phyloP scores from a whole-genome alignment of 30 jellyfish, hydroid and myxozoan genomes.

The Chironex yamaguchii region DNA sequence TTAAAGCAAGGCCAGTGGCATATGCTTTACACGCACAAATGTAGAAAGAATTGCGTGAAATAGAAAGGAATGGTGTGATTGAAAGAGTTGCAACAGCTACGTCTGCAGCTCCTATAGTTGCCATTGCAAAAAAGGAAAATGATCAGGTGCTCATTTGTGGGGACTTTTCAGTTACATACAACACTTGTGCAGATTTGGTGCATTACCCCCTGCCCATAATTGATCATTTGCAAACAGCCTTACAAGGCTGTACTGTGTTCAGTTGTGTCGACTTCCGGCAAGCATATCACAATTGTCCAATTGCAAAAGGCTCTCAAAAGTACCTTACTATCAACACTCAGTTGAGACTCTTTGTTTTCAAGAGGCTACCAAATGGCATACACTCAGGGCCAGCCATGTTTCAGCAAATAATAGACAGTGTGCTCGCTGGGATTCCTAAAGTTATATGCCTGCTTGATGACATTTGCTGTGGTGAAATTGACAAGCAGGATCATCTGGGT shows the following conservation, averaged over 20 bases:
- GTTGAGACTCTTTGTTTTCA: slow-evolving; percentile 44
- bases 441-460: slow-evolving; percentile 27
- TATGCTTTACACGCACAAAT: too few species aligned
- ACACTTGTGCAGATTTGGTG: too few species aligned
- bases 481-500: slow-evolving; percentile 4
- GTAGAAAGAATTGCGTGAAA: too few species aligned
- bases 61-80: too few species aligned
- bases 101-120: too few species aligned
- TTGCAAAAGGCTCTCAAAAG: slow-evolving; percentile 57
- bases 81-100: too few species aligned
- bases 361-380: slow-evolving; percentile 63
- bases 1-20: too few species aligned
- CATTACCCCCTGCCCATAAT: slow-evolving; percentile 57
- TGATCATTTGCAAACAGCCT: slow-evolving; percentile 17
- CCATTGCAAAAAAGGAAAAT: too few species aligned
- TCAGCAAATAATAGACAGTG: slow-evolving; percentile 53
- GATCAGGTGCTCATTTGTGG: too few species aligned
- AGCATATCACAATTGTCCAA: slow-evolving; percentile 67
- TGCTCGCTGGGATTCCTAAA: slow-evolving; percentile 22
- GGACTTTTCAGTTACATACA: too few species aligned
- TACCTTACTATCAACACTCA: slow-evolving; percentile 65
- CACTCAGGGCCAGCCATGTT: slow-evolving; percentile 74
- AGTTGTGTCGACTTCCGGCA: slow-evolving; percentile 40
- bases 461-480: slow-evolving; percentile 33
- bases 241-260: slow-evolving; percentile 49